phyloP scores from a whole-genome alignment of 2,113 vertebrate species.

The Piaya cayana region DNA sequence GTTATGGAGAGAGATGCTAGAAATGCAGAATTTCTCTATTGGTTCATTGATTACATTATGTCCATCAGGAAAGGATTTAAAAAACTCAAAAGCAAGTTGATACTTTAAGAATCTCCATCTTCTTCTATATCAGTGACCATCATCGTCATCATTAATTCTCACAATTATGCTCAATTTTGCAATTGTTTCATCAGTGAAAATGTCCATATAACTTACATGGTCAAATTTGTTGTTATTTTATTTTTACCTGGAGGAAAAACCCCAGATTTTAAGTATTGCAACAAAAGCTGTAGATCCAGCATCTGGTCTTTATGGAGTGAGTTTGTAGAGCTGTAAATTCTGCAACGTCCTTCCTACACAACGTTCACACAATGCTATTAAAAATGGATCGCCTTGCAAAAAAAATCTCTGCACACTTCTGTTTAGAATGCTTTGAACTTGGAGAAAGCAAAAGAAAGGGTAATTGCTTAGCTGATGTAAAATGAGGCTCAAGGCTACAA shows the following conservation, averaged over 20 bases:
- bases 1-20: background rate
- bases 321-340: background rate
- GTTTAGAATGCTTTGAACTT: background rate
- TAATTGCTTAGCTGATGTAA: conserved; percentile 8
- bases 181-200: background rate
- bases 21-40: background rate
- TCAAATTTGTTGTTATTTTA: background rate
- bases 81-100: background rate
- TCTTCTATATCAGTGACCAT: background rate
- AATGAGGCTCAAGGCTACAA: background rate
- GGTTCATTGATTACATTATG: background rate
- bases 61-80: background rate
- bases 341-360: background rate
- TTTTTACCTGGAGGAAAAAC: background rate
- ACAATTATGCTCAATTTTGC: background rate
- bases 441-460: background rate
- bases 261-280: background rate
- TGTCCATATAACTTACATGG: background rate
- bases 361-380: background rate
- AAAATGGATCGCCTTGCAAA: background rate
- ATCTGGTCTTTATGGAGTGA: background rate
- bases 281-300: background rate
- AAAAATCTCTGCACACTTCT: background rate
- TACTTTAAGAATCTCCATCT: background rate
- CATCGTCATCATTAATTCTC: background rate